Evolutionary conservation across 1,140 invertebrate species (phyloP), one percentile per base, ranked within the genome.

Genomic region (Choristoneura fumiferana): DNA sequence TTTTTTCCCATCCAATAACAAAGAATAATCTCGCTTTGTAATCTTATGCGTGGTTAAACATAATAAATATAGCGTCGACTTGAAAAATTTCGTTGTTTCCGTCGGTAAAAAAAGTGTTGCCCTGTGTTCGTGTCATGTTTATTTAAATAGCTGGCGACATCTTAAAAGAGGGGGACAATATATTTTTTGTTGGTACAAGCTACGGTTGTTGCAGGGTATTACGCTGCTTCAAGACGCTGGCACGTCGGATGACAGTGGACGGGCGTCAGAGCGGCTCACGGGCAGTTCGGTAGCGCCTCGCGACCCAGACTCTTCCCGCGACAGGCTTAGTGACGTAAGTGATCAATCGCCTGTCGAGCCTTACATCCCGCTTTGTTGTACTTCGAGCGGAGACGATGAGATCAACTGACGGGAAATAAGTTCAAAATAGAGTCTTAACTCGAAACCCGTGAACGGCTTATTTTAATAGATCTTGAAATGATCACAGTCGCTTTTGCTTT

Each of bases 241-340:
- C 68, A 94, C 94, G 75, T 94, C 93, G 79, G 94, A 94, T 90
- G 94, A 94, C 86, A 95, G 93, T 89, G 94, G 94, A 71, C 89
- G 94, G 85, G 94, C 94, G 73, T 94, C 93, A 62, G 94, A 94
- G 90, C 91, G 93, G 78, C 91, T 95, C 75, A 94, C 94, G 69
- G 92, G 93, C 73, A 94, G 93, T 81, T 94, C 93, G 64, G 92
- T 94, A 84, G 91, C 91, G 62, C 93, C 93, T 57, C 91, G 93
- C 71, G 93, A 94, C 84, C 93, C 93, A 67, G 94, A 94, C 86
- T 94, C 94, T 89, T 94, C 94, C 71, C 93, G 94, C 89, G 94
- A 95, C 88, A 92, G 94, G 81, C 92, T 95, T 76, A 95, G 94
- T 90, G 94, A 95, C 91, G 94, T 95, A 92, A 93, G 93, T 93